A percentile compares a stretch with the other conserved stretches of the same genome.
These are phyloP conservation scores for Saxidomus purpurata DNA, from an alignment of 1,140 invertebrate species.

Conservation along the genomic window DNA sequence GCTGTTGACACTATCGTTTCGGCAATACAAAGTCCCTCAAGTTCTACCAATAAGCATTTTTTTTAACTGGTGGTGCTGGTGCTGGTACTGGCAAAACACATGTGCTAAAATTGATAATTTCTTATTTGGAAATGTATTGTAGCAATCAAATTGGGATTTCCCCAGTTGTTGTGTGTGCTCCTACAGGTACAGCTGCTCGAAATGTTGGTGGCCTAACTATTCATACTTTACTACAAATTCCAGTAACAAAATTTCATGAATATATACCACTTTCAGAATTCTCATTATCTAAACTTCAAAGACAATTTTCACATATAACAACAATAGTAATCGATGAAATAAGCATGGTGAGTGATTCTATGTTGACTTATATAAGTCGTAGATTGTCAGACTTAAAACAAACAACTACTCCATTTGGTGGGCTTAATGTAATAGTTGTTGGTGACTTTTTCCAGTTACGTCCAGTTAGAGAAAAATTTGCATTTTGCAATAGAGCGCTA, in stretches of 20 bases:
- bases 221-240: conserved; percentile 52
- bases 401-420: conserved; percentile 59
- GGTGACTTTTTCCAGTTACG: conserved; percentile 65
- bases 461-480: conserved; percentile 38
- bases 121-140: conserved; percentile 45
- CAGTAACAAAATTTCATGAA: conserved; percentile 1
- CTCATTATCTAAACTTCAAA: conserved; percentile 10
- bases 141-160: not conserved
- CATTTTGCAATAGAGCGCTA: conserved; percentile 53
- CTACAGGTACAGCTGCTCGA: conserved; percentile 59
- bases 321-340: conserved; percentile 57
- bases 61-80: no score
- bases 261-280: conserved; percentile 35
- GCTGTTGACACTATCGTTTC: no score
- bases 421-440: conserved; percentile 60
- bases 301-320: conserved; percentile 8
- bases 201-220: conserved; percentile 58
- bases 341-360: conserved; percentile 41
- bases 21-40: no score
- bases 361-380: conserved; percentile 54
- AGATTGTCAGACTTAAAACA: conserved; percentile 59
- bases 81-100: conserved; percentile 64
- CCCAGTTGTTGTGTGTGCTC: conserved; percentile 64
- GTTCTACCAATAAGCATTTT: no score
- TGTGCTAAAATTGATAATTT: conserved; percentile 26